These are phyloP conservation scores for Chloropsis hardwickii DNA, from an alignment of 2,113 vertebrate species.

Conservation along the genomic window DNA sequence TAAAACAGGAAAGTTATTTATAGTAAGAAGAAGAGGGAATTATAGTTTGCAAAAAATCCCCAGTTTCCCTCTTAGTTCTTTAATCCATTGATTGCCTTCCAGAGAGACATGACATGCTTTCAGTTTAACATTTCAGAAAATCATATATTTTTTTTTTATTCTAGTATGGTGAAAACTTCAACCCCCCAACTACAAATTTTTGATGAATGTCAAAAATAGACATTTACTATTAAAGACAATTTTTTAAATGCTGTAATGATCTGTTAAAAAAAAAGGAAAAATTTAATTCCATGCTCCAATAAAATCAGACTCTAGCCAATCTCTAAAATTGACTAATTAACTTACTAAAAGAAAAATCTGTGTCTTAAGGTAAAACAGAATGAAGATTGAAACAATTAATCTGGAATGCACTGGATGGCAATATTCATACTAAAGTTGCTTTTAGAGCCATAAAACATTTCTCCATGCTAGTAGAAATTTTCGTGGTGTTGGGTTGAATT, in stretches of 20 bases:
- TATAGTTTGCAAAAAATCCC: neutral
- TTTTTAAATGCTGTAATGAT: neutral
- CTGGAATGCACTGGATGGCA: neutral
- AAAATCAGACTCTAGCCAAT: neutral
- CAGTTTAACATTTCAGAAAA: conserved; percentile 8
- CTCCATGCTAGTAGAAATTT: neutral
- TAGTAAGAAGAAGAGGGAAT: neutral
- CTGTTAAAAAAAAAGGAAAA: neutral
- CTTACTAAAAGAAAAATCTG: neutral
- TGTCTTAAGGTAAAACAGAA: neutral
- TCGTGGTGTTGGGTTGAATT: neutral
- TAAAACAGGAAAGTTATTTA: neutral
- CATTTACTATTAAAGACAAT: neutral
- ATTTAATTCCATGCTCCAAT: neutral
- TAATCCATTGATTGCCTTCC: neutral
- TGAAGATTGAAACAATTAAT: neutral
- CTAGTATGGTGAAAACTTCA: neutral
- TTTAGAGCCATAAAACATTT: neutral
- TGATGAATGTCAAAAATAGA: neutral
- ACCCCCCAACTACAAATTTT: neutral
- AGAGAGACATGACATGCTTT: neutral
- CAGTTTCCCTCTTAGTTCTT: neutral
- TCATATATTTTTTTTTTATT: neutral
- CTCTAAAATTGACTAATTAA: neutral
- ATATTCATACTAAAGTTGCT: neutral